Conservation (phyloP, 1,140 invertebrate genomes). For the Drosophila paulistorum region DNA sequence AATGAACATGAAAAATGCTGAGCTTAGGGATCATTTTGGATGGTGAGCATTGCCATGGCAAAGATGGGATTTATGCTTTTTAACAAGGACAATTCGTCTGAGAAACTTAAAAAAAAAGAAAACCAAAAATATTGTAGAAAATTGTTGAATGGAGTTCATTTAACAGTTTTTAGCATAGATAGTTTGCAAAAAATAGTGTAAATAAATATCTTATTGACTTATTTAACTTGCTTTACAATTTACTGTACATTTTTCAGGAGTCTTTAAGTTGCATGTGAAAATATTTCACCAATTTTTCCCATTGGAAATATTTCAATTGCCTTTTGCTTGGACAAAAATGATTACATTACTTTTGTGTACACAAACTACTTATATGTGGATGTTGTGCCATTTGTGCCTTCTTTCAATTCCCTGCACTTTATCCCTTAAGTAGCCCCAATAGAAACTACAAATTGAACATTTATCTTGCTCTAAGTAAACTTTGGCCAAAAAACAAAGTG, state of each 20-base stretch:
- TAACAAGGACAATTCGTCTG: background rate
- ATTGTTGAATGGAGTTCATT: background rate
- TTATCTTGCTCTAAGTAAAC: conserved; percentile 46
- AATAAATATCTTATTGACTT: too few species aligned
- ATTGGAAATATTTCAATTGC: background rate
- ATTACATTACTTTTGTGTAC: conserved; percentile 30
- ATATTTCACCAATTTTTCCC: background rate
- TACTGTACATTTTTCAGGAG: background rate
- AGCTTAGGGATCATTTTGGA: conserved; percentile 1
- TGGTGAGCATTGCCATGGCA: background rate
- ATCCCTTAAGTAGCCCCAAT: conserved; percentile 49
- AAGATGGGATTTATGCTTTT: background rate
- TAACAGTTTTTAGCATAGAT: too few species aligned
- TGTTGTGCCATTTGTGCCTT: conserved; percentile 39
- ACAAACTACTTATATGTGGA: background rate
- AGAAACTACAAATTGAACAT: conserved; percentile 62
- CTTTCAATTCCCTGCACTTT: conserved; percentile 38
- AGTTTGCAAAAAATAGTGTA: too few species aligned
- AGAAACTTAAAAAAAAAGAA: too few species aligned
- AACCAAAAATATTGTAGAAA: background rate
- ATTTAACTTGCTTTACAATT: background rate
- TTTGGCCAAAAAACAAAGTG: conserved; percentile 2
- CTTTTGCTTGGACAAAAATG: conserved; percentile 40
- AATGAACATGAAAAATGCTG: conserved; percentile 22
- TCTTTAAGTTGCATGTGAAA: background rate